Conservation (phyloP, 2,113 vertebrate species). For the Accipiter cooperii region DNA sequence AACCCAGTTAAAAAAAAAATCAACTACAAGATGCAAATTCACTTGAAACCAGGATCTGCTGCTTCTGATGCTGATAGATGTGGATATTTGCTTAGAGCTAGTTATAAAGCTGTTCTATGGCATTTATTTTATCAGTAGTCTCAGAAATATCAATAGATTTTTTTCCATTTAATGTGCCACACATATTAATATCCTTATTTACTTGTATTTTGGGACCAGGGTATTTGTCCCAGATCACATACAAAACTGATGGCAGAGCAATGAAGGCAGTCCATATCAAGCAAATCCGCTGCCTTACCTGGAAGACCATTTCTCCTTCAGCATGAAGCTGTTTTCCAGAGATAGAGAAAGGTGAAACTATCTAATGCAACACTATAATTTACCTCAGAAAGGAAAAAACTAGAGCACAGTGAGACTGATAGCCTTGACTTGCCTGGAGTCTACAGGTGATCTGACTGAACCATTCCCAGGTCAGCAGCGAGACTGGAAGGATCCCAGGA, state of each 20-base stretch:
- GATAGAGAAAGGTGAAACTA: neutral
- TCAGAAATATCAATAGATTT: neutral
- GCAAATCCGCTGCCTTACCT: neutral
- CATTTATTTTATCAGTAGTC: neutral
- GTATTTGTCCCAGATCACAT: neutral
- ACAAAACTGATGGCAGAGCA: neutral
- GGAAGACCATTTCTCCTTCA: neutral
- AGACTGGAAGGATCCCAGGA: neutral
- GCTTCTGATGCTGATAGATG: neutral
- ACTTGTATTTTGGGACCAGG: neutral
- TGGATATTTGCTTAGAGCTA: neutral
- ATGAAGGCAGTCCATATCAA: neutral
- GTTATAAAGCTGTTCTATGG: neutral
- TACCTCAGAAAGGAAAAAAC: neutral
- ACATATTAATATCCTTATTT: neutral
- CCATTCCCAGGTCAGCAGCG: neutral
- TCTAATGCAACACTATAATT: neutral
- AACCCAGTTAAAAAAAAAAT: neutral
- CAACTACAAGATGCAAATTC: neutral
- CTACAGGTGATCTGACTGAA: neutral
- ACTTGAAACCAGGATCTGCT: neutral
- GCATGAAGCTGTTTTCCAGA: neutral
- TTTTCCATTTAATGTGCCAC: neutral
- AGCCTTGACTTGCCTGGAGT: neutral
- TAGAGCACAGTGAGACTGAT: neutral